A percentile compares a stretch with the other conserved stretches of the same genome.
phyloP scores from a whole-genome alignment of 2,113 vertebrate species.

The Chaetodon auriga region DNA sequence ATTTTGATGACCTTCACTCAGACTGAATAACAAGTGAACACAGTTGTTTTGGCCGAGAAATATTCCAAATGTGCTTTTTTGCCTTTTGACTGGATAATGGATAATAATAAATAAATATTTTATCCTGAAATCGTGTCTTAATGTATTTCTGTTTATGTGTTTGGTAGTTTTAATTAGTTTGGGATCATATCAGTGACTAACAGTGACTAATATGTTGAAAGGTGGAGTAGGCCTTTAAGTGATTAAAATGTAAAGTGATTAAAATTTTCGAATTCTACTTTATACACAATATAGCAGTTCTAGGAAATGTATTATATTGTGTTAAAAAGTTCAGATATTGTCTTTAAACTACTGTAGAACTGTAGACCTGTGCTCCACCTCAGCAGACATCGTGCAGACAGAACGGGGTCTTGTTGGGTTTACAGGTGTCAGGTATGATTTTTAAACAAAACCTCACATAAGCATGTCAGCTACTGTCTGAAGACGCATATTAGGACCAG shows the following conservation, averaged over 20 bases:
- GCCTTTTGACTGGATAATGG: background rate
- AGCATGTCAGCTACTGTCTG: background rate
- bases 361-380: too few species aligned
- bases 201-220: background rate
- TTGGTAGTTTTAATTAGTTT: background rate
- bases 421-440: background rate
- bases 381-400: too few species aligned
- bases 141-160: background rate
- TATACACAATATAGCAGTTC: background rate
- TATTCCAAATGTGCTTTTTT: background rate
- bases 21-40: background rate
- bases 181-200: background rate
- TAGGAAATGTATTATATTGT: background rate
- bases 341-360: background rate
- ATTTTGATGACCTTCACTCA: background rate
- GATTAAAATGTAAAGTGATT: background rate
- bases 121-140: background rate
- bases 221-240: background rate
- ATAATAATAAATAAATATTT: background rate
- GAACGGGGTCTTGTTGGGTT: background rate
- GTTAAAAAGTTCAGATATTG: background rate
- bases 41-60: background rate
- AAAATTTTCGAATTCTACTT: too few species aligned
- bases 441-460: background rate
- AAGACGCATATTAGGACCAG: accelerated